These are phyloP conservation scores for Folsomia candida DNA, from an alignment of 2,888 invertebrate genomes.

Conservation along the genomic window DNA sequence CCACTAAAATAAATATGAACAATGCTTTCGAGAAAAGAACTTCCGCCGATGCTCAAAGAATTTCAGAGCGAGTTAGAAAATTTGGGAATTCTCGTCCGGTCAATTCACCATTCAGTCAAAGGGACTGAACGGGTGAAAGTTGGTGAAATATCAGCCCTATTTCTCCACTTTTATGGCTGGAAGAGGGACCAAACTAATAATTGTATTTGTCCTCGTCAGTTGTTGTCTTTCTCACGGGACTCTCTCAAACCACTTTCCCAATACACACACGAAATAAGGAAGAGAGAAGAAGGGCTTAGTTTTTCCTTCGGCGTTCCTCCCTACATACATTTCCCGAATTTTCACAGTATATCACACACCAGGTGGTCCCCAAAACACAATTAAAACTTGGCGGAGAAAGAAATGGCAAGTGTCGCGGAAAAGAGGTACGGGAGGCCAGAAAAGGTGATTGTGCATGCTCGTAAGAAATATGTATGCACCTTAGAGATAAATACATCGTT, in stretches of 20 bases:
- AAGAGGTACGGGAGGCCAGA: no score
- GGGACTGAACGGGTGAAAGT: neutral
- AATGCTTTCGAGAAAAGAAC: neutral
- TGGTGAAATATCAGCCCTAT: neutral
- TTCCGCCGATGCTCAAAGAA: neutral
- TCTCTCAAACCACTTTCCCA: slow-evolving; percentile 18
- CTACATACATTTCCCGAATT: slow-evolving; percentile 27
- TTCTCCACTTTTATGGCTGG: neutral
- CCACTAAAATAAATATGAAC: neutral
- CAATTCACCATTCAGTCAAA: neutral
- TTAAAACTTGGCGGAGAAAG: slow-evolving; percentile 39
- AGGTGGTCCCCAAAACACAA: slow-evolving; percentile 48
- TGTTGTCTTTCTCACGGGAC: slow-evolving; percentile 47
- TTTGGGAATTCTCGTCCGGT: neutral
- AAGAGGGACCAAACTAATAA: slow-evolving; percentile 22
- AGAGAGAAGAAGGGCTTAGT: neutral
- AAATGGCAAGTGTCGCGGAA: no score
- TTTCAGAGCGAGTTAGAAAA: neutral
- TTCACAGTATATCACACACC: slow-evolving; percentile 45
- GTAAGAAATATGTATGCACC: no score
- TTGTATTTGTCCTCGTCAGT: slow-evolving; percentile 41
- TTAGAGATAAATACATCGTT: no score
- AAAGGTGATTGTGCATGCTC: no score
- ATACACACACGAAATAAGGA: neutral
- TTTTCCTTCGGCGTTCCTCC: neutral